phyloP scores from a whole-genome alignment of 2,797 vertebrate species.

The Ataeniobius toweri region DNA sequence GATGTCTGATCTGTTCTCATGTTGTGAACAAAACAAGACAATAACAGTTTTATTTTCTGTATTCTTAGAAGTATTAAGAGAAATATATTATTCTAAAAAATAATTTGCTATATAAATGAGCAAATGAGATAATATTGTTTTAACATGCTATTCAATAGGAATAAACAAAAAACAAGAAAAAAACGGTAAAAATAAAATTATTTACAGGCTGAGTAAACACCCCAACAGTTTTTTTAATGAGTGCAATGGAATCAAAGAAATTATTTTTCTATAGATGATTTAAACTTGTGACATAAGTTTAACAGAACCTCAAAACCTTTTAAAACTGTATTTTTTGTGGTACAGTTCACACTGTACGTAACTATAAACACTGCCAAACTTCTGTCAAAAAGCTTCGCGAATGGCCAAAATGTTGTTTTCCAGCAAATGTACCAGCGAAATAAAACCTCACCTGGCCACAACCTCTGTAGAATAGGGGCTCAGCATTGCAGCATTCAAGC shows the following conservation, averaged over 20 bases:
- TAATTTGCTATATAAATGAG: conserved; percentile 20
- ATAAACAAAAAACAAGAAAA: conserved; percentile 4
- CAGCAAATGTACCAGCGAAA: conserved; percentile 30
- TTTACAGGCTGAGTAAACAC: conserved; percentile 11
- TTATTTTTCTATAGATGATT: conserved; percentile 83
- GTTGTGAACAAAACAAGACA: conserved; percentile 55
- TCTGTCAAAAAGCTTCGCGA: conserved; percentile 56
- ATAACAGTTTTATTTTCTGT: conserved; percentile 22
- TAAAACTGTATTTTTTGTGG: conserved; percentile 53
- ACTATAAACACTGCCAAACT: conserved; percentile 64
- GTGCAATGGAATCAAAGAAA: conserved; percentile 78
- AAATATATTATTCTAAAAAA: conserved; percentile 25
- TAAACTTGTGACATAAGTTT: conserved; percentile 72
- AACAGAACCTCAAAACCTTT: conserved; percentile 57
- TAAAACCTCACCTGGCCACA: conserved; percentile 31
- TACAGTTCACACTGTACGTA: conserved; percentile 23
- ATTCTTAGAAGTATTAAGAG: conserved; percentile 41
- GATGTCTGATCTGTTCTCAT: conserved; percentile 59
- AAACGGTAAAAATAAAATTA: background rate
- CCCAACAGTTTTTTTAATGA: conserved; percentile 57
- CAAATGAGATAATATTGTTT: conserved; percentile 17
- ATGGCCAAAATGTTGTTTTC: conserved; percentile 48
- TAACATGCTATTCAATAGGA: conserved; percentile 14
- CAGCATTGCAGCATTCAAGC: conserved; percentile 44
- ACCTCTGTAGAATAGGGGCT: conserved; percentile 45